Evolutionary conservation across 2,888 invertebrate species (phyloP).

Genomic region (Stenurella melanura): DNA sequence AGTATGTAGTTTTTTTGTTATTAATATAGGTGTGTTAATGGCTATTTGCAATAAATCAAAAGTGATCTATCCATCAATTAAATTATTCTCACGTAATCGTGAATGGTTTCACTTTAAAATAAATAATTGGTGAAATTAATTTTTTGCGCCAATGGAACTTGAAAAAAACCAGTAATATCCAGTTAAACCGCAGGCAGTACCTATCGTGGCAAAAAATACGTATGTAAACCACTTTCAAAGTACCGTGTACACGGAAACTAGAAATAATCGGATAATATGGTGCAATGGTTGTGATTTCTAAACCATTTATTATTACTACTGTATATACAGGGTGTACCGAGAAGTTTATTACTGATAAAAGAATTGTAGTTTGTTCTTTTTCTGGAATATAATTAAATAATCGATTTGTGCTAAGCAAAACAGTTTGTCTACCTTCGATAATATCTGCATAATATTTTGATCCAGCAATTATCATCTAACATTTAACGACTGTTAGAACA

Average conservation of each 20-base stretch:
- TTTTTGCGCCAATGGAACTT: background rate
- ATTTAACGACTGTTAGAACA: too few relatives aligned
- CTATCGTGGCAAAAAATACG: background rate
- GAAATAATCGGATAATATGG: background rate
- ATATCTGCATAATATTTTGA: too few relatives aligned
- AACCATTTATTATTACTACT: background rate
- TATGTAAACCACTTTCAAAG: slow-evolving; percentile 3
- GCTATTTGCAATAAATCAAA: background rate
- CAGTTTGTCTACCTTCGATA: too few relatives aligned
- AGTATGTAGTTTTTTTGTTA: too few relatives aligned
- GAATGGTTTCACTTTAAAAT: background rate
- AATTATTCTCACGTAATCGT: background rate
- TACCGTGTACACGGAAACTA: background rate
- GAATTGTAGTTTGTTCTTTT: too few relatives aligned
- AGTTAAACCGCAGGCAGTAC: background rate
- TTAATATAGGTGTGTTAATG: background rate
- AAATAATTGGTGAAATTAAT: slow-evolving; percentile 2
- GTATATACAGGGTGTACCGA: too few relatives aligned
- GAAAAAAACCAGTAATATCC: background rate
- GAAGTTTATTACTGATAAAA: too few relatives aligned
- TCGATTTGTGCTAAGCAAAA: too few relatives aligned
- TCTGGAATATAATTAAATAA: too few relatives aligned
- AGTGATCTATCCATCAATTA: background rate
- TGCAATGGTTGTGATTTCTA: too few relatives aligned
- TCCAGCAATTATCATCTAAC: too few relatives aligned